Evolutionary conservation across 2,888 invertebrate species (phyloP).

Genomic region (Lamellibrachia columna): DNA sequence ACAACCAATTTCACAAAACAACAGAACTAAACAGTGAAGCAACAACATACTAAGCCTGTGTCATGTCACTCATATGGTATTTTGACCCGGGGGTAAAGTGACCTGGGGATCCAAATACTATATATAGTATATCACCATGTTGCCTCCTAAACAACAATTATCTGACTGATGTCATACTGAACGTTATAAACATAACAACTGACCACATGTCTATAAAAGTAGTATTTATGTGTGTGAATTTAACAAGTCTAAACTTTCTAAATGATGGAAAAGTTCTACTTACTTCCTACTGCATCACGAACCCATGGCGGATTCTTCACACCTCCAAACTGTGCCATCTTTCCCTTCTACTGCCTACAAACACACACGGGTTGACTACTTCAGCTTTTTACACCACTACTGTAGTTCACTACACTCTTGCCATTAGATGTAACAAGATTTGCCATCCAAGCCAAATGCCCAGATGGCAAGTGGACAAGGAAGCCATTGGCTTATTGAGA

Average conservation of each 20-base stretch:
- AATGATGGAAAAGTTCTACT: conserved; percentile 22
- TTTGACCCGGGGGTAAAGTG: background rate
- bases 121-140: no score
- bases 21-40: background rate
- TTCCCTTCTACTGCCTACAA: background rate
- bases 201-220: background rate
- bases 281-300: conserved; percentile 46
- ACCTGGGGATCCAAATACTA: no score
- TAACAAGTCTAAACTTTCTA: background rate
- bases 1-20: background rate
- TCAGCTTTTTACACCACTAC: no score
- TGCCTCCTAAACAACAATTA: no score
- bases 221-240: background rate
- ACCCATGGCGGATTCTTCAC: conserved; percentile 85
- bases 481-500: no score
- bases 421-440: no score
- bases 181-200: background rate
- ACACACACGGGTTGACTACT: background rate
- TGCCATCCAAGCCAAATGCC: no score
- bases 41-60: conserved; percentile 7
- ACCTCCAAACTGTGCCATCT: conserved; percentile 43
- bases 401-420: no score
- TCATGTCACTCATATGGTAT: background rate
- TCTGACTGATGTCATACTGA: background rate
- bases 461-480: no score